These are phyloP conservation scores for Syrmaticus mikado DNA, from an alignment of 2,113 vertebrate genomes.

Conservation along the genomic window DNA sequence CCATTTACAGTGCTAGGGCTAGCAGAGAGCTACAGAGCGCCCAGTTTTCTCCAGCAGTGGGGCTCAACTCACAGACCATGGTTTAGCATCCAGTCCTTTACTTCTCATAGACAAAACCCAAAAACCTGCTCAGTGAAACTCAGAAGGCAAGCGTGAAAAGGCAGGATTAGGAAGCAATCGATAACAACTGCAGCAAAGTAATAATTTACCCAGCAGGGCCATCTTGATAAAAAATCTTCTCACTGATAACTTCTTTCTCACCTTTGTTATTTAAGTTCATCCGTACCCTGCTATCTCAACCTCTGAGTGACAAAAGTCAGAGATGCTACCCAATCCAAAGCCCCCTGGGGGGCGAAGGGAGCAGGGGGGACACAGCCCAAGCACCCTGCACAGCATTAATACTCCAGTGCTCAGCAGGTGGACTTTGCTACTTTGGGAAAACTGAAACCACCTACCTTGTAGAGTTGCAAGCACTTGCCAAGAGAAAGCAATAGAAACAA, in stretches of 20 bases:
- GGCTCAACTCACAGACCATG: neutral
- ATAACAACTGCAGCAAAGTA: conserved; percentile 7
- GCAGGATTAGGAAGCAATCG: conserved; percentile 34
- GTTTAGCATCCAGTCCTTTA: neutral
- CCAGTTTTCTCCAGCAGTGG: neutral
- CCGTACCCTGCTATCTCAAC: neutral
- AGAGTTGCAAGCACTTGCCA: neutral
- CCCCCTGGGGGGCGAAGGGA: neutral
- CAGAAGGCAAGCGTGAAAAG: conserved; percentile 18
- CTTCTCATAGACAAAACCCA: neutral
- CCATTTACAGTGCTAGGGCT: neutral
- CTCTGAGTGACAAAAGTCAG: neutral
- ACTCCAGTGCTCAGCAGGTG: fast-evolving
- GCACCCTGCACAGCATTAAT: fast-evolving
- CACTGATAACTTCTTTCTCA: neutral
- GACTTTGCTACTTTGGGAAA: neutral
- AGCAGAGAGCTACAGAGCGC: neutral
- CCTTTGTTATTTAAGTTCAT: conserved; percentile 36
- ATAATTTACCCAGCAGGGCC: conserved; percentile 55
- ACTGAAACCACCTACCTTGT: neutral
- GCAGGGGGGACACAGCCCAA: neutral
- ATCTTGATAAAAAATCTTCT: conserved; percentile 29
- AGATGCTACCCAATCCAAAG: neutral
- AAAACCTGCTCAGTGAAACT: conserved; percentile 31
- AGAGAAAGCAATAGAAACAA: neutral